Percentiles rank a stretch among this genome's conserved stretches.
Conservation (phyloP, 2,113 vertebrate genomes). For the Syrrhaptes paradoxus region DNA sequence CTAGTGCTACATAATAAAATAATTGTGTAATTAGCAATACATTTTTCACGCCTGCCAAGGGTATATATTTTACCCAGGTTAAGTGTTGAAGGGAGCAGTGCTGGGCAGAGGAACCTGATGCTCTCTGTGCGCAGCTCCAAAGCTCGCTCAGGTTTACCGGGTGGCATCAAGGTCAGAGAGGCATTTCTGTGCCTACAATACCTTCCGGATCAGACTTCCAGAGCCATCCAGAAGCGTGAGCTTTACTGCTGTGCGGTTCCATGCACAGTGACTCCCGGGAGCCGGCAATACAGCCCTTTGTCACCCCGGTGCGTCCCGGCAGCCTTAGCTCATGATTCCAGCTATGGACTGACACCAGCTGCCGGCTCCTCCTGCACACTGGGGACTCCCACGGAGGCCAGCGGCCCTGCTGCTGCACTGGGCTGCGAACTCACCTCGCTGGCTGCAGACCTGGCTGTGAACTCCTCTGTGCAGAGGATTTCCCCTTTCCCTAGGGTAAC, state of each 20-base stretch:
- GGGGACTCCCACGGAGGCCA: rapidly evolving
- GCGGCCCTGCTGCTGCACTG: not conserved
- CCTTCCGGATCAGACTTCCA: not conserved
- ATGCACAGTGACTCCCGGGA: not conserved
- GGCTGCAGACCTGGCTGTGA: not conserved
- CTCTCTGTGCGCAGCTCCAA: not conserved
- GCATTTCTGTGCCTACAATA: rapidly evolving
- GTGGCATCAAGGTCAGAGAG: not conserved
- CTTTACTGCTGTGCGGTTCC: rapidly evolving
- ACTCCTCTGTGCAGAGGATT: not conserved
- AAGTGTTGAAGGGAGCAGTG: conserved; percentile 20
- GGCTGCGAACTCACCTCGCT: not conserved
- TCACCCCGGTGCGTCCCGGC: not conserved
- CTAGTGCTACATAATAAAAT: conserved; percentile 81
- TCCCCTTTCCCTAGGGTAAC: not conserved
- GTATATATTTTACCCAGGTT: conserved; percentile 69
- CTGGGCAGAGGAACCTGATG: not conserved
- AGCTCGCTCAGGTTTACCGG: not conserved
- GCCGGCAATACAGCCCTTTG: rapidly evolving
- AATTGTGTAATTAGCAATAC: conserved; percentile 79
- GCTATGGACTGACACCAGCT: not conserved
- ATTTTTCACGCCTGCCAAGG: conserved; percentile 78
- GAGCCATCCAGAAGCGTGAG: not conserved
- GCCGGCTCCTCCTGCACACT: not conserved
- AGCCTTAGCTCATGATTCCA: not conserved